These are phyloP conservation scores for Nowickia ferox DNA, from an alignment of 2,888 invertebrate species.

Conservation along the genomic window DNA sequence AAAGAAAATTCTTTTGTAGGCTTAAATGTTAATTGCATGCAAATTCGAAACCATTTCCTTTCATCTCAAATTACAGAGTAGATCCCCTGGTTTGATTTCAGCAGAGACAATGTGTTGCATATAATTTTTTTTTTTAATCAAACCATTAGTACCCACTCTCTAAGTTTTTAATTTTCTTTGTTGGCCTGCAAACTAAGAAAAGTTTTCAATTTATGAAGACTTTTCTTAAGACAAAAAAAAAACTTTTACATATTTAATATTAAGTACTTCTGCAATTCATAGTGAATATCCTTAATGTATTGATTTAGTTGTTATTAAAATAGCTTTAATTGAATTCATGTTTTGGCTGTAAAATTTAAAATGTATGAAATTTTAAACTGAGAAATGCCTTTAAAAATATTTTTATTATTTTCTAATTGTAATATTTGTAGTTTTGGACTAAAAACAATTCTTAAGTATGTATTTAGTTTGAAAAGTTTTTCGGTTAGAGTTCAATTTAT, in stretches of 20 bases:
- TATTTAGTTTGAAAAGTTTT: background rate
- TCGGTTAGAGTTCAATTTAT: background rate
- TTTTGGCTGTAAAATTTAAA: conserved; percentile 40
- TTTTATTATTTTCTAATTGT: conserved; percentile 7
- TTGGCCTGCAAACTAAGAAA: no score
- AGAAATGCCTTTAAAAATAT: conserved; percentile 29
- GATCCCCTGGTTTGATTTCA: no score
- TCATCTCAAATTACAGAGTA: no score
- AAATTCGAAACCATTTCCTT: no score
- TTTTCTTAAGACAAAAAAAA: no score
- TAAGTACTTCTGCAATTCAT: background rate
- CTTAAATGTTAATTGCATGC: no score
- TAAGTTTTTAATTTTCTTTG: no score
- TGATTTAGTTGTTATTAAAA: conserved; percentile 45
- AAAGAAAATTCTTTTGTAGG: no score
- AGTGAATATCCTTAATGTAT: conserved; percentile 24
- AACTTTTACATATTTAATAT: background rate
- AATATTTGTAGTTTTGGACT: background rate
- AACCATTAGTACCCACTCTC: no score
- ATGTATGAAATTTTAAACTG: conserved; percentile 20
- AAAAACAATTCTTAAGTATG: conserved; percentile 1
- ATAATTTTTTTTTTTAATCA: no score
- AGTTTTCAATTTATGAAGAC: no score
- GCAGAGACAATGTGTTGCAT: no score
- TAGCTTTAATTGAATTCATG: conserved; percentile 51